Percentiles rank a stretch among this genome's conserved stretches.
Evolutionary conservation across 2,797 vertebrate genomes (phyloP).

Genomic region (Peromyscus melanophrys): DNA sequence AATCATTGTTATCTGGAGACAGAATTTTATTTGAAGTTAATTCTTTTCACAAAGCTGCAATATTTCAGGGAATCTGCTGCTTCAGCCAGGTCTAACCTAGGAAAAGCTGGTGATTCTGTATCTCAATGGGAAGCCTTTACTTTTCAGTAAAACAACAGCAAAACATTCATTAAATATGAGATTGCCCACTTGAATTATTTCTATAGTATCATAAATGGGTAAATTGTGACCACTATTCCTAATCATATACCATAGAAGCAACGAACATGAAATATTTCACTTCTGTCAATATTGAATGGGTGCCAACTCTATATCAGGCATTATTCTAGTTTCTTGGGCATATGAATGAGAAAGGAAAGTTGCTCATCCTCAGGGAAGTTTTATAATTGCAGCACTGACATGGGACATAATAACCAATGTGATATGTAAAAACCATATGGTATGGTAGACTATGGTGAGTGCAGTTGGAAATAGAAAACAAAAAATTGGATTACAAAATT

Average conservation of each 20-base stretch:
- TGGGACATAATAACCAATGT: background rate
- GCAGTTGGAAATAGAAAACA: constrained; percentile 1
- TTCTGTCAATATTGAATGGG: background rate
- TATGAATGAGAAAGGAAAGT: background rate
- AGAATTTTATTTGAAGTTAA: constrained; percentile 35
- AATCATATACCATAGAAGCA: constrained; percentile 11
- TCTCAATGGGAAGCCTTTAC: background rate
- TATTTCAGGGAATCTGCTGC: constrained; percentile 1
- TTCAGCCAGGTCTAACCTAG: background rate
- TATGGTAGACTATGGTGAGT: constrained; percentile 9
- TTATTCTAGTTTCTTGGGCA: constrained; percentile 10
- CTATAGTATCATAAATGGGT: background rate
- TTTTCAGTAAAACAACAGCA: constrained; percentile 21
- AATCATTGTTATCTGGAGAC: background rate
- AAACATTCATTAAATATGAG: constrained; percentile 6
- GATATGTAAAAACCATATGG: background rate
- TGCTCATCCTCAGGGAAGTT: background rate
- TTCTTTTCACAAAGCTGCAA: background rate
- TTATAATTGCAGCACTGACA: constrained; percentile 1
- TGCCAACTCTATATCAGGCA: background rate
- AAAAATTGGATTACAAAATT: background rate
- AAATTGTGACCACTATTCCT: background rate
- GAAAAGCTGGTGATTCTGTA: background rate
- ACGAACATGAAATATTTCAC: constrained; percentile 23
- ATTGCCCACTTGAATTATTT: background rate